Evolutionary conservation across 2,888 invertebrate genomes (phyloP).

Genomic region (Macroteleia sp.): DNA sequence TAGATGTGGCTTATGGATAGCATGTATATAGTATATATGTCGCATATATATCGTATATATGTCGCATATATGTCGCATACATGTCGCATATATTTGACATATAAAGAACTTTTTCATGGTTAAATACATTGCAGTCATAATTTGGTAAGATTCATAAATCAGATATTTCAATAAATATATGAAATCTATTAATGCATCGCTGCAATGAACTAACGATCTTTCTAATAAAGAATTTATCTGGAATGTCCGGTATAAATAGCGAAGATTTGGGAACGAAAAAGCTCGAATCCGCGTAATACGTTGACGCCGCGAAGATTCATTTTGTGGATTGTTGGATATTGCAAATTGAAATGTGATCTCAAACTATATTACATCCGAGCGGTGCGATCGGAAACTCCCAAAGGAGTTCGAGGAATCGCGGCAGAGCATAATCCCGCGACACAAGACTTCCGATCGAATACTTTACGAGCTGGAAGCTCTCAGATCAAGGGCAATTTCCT

Average conservation of each 20-base stretch:
- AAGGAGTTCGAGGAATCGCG: constrained; percentile 53
- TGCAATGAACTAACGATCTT: no score
- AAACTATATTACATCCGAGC: constrained; percentile 54
- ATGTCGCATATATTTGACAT: no score
- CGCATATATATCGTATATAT: no score
- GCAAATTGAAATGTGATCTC: constrained; percentile 65
- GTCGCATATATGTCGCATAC: no score
- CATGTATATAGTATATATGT: no score
- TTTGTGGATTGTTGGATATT: constrained; percentile 57
- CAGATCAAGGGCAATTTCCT: constrained; percentile 63
- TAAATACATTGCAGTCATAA: no score
- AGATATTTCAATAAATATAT: no score
- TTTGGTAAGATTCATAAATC: no score
- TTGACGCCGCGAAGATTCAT: constrained; percentile 38
- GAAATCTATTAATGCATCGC: no score
- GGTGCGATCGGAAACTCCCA: constrained; percentile 60
- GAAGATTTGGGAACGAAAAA: background rate
- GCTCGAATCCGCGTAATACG: constrained; percentile 17
- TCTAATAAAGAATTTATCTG: background rate
- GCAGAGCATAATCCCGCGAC: constrained; percentile 57
- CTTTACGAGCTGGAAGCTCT: constrained; percentile 63
- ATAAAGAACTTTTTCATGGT: no score
- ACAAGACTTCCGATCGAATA: constrained; percentile 61
- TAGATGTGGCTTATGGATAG: no score
- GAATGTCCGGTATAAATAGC: background rate